These are phyloP conservation scores for rabbit (Oryctolagus cuniculus) DNA, from an alignment of 2,113 vertebrate species.

Conservation along the genomic window mOryCun1.1 NC_091435.1:174308501-174309000, in stretches of 20 bases:
- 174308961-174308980: not conserved
- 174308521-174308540: not conserved
- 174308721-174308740: not conserved
- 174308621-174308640: not conserved
- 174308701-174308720: not conserved
- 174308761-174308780: not conserved
- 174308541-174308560: slow-evolving; percentile 21
- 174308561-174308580: not conserved
- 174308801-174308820: too few relatives aligned
- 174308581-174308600: not conserved
- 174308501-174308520: not conserved
- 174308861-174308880: not conserved
- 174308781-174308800: not conserved
- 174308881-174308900: fast-evolving
- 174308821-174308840: not conserved
- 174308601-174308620: not conserved
- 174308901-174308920: not conserved
- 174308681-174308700: not conserved
- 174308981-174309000: not conserved
- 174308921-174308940: not conserved
- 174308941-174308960: not conserved
- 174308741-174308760: not conserved
- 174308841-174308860: not conserved
- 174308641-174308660: not conserved
- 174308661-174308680: not conserved